phyloP scores from a whole-genome alignment of 1,140 invertebrate genomes.

The Heterodera carotae region DNA sequence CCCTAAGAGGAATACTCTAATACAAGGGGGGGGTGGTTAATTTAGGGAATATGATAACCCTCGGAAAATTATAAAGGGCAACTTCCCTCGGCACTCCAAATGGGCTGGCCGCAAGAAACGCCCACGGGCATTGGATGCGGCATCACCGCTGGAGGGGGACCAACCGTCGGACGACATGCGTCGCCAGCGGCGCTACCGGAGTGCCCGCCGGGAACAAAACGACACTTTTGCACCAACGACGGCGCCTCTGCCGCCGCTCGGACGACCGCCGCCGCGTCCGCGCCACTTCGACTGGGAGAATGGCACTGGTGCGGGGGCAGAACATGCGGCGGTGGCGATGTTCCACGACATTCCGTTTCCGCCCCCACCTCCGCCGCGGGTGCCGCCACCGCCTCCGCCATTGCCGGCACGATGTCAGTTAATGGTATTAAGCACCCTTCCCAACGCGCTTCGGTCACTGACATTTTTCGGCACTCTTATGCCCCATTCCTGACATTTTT shows the following conservation, averaged over 20 bases:
- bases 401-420: slow-evolving; percentile 19
- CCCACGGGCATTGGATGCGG: background rate
- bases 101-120: slow-evolving; percentile 7
- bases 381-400: slow-evolving; percentile 22
- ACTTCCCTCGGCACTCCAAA: background rate
- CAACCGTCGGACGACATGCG: slow-evolving; percentile 2
- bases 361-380: slow-evolving; percentile 21
- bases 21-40: no score
- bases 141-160: background rate
- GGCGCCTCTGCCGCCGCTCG: background rate
- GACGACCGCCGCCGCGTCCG: slow-evolving; percentile 1
- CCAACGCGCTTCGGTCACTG: no score
- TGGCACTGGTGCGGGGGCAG: background rate
- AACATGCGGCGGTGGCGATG: background rate
- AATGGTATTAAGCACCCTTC: no score
- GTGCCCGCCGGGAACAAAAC: background rate
- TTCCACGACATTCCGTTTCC: background rate
- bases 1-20: no score
- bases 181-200: slow-evolving; percentile 8
- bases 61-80: no score
- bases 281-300: background rate
- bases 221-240: background rate
- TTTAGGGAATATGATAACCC: no score
- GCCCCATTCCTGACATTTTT: no score
- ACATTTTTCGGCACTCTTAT: no score